A percentile compares a stretch with the other conserved stretches of the same genome.
Evolutionary conservation across 1,140 invertebrate species (phyloP).

Genomic region (Aphis craccivora): DNA sequence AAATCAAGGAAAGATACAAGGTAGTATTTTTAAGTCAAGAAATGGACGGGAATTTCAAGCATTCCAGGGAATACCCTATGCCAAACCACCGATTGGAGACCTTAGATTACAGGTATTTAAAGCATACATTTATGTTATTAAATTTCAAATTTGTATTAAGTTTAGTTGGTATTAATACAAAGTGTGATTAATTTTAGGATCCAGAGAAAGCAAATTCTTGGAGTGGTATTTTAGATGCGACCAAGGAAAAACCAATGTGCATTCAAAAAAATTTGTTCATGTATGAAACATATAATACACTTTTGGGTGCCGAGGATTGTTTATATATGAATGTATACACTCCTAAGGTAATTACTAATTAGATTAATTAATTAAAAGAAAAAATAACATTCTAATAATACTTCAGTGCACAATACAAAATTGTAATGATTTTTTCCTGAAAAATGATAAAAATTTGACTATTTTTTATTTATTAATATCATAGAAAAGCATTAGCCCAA

Average conservation of each 20-base stretch:
- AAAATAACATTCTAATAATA: conserved; percentile 10
- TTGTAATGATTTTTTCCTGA: not conserved
- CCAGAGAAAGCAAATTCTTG: conserved; percentile 39
- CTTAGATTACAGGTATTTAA: conserved; percentile 63
- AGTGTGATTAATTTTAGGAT: conserved; percentile 17
- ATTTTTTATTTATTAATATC: not conserved
- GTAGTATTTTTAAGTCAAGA: conserved; percentile 48
- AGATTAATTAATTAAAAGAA: not conserved
- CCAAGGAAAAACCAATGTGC: conserved; percentile 47
- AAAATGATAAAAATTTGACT: not conserved
- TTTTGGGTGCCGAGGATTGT: conserved; percentile 60
- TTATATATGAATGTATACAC: conserved; percentile 62
- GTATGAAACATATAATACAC: not conserved
- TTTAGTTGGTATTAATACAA: not conserved
- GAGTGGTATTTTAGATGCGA: conserved; percentile 57
- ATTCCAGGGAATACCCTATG: conserved; percentile 66
- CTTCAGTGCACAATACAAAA: not conserved
- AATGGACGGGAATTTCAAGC: conserved; percentile 62
- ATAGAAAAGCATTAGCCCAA: not conserved
- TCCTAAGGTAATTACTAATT: conserved; percentile 59
- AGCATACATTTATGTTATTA: not conserved
- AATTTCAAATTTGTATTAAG: not conserved
- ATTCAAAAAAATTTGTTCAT: conserved; percentile 56
- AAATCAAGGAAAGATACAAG: conserved; percentile 60
- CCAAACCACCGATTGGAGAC: conserved; percentile 64